Base-by-base conservation (phyloP, 1,140 invertebrate genomes). In the Drosophila micromelanica region DNA sequence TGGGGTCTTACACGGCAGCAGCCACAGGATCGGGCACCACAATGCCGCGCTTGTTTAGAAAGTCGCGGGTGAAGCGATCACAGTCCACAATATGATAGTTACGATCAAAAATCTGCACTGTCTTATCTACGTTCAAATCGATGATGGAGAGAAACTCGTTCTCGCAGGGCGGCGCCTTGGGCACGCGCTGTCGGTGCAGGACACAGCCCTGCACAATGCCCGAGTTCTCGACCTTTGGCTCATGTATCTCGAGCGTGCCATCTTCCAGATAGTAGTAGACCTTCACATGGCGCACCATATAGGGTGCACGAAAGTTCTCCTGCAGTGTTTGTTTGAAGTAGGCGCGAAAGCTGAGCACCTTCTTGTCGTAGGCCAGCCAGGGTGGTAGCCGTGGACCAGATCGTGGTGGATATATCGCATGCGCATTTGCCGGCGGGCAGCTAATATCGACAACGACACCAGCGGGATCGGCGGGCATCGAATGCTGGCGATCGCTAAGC, bases 261-360 rank as follows among this genome's bases (percentile, higher is more conserved):
- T 99, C 98, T 92, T 98, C 97, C 2, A 98, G 92, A 90, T 96
- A 98, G 81, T 97, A 98, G 71, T 95, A 96, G 52, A 99, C 96
- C 61, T 96, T 95, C 0, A 98, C 96, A 71, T 95, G 95, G 5
- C 97, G 94, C 45, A 98, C 93, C 80, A 96, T 93, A 84, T 94
- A 96, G 6, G 94, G 93, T 5, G 95, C 94, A 13, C 94, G 93
- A 38, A 93, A 94, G 60, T 95, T 94, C 91, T 97, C 97, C 73
- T 96, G 94, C 2, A 97, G 93, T 0, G 95, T 95, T 93, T 98
- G 96, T 94, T 97, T 95, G 85, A 97, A 98, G 92, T 95, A 98
- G 0, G 94, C 97, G 92, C 96, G 94, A 90, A 98, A 98, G 73
- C 94, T 94, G 5, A 98, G 92, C 55, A 97, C 96, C 92, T 98